phyloP scores from a whole-genome alignment of 2,113 vertebrate genomes.

The Reinhardtius hippoglossoides region DNA sequence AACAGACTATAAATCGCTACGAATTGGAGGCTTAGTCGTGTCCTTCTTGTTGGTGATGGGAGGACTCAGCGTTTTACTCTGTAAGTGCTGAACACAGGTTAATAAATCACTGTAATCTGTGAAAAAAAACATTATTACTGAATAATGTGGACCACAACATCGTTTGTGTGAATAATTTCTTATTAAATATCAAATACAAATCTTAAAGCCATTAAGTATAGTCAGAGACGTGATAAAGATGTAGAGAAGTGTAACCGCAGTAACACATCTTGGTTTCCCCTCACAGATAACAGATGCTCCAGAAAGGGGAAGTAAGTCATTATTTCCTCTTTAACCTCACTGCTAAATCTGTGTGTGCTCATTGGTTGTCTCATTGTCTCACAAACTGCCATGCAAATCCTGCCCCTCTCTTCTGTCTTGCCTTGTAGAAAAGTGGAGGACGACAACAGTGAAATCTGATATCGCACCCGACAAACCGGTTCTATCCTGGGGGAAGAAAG shows the following conservation, averaged over 20 bases:
- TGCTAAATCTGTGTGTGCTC: background rate
- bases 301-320: constrained; percentile 60
- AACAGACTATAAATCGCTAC: constrained; percentile 82
- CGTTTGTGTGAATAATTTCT: too few species aligned
- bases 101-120: background rate
- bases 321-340: too few species aligned
- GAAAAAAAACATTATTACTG: background rate
- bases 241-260: background rate
- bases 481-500: constrained; percentile 39
- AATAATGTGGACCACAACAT: too few species aligned
- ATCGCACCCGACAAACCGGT: constrained; percentile 52
- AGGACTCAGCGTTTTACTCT: constrained; percentile 62
- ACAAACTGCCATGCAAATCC: constrained; percentile 15
- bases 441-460: constrained; percentile 78
- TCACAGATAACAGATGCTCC: constrained; percentile 73
- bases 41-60: constrained; percentile 69
- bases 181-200: too few species aligned
- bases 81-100: constrained; percentile 67
- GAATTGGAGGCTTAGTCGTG: constrained; percentile 79
- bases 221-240: background rate
- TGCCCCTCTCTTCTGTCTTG: constrained; percentile 18
- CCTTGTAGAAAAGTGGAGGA: constrained; percentile 71
- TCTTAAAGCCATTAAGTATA: too few species aligned
- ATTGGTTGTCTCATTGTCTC: background rate
- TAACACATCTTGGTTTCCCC: constrained; percentile 33